phyloP scores from a whole-genome alignment of 2,888 invertebrate genomes.

The Terebella lapidaria region DNA sequence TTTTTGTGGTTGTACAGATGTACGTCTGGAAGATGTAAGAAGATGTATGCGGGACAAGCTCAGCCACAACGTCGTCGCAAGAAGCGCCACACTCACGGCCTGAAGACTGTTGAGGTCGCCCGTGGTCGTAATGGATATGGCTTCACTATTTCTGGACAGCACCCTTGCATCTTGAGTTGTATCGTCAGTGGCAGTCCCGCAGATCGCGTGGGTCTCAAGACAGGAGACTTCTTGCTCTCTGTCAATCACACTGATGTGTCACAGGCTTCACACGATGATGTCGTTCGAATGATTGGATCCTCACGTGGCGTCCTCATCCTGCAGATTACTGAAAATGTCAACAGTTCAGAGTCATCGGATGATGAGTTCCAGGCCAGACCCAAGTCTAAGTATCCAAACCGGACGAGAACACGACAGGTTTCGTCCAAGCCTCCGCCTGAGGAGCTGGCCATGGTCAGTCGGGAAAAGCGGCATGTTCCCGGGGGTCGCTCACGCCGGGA shows the following conservation, averaged over 20 bases:
- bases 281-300: slow-evolving; percentile 82
- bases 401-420: neutral
- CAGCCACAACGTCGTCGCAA: neutral
- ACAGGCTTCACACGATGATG: slow-evolving; percentile 87
- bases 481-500: neutral
- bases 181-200: slow-evolving; percentile 87
- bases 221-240: slow-evolving; percentile 86
- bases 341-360: slow-evolving; percentile 74
- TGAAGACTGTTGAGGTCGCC: slow-evolving; percentile 66
- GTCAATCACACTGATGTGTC: slow-evolving; percentile 86
- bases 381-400: slow-evolving; percentile 34
- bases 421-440: neutral
- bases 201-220: slow-evolving; percentile 80
- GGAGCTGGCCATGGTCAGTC: neutral
- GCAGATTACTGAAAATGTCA: slow-evolving; percentile 57
- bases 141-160: slow-evolving; percentile 95
- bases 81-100: slow-evolving; percentile 3
- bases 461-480: neutral
- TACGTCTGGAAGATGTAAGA: too few species aligned
- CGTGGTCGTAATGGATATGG: slow-evolving; percentile 87
- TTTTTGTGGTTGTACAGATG: too few species aligned
- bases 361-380: slow-evolving; percentile 56
- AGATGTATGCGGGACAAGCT: neutral
- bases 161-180: slow-evolving; percentile 89
- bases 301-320: slow-evolving; percentile 62